Evolutionary conservation across 2,888 invertebrate genomes (phyloP).

Genomic region (Odontomyia ornata): DNA sequence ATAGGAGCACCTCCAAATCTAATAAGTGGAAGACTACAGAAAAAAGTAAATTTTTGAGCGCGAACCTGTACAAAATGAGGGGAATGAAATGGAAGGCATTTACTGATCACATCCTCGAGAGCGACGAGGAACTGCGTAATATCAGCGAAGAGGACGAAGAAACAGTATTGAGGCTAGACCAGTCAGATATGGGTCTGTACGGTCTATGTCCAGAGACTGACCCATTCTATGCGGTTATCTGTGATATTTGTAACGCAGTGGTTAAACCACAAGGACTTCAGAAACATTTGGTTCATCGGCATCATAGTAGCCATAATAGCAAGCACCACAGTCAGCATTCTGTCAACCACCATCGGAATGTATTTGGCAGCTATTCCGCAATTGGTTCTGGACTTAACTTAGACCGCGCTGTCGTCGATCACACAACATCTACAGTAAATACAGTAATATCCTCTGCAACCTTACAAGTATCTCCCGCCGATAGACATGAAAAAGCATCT

Average conservation of each 20-base stretch:
- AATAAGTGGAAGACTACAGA: neutral
- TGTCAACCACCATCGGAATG: slow-evolving; percentile 10
- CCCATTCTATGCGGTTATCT: slow-evolving; percentile 78
- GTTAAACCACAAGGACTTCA: slow-evolving; percentile 82
- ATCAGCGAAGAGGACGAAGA: slow-evolving; percentile 51
- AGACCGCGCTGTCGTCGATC: neutral
- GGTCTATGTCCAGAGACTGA: slow-evolving; percentile 82
- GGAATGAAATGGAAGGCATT: slow-evolving; percentile 22
- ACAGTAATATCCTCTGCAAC: neutral
- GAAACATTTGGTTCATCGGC: slow-evolving; percentile 74
- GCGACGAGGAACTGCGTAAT: neutral
- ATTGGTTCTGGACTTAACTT: neutral
- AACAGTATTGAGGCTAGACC: slow-evolving; percentile 67
- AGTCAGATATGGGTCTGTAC: slow-evolving; percentile 76
- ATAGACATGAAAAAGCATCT: neutral
- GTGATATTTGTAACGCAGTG: slow-evolving; percentile 79
- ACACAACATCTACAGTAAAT: neutral
- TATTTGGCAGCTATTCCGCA: neutral
- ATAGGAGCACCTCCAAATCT: neutral
- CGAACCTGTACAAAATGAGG: slow-evolving; percentile 31
- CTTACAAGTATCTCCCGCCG: neutral
- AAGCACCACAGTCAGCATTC: neutral
- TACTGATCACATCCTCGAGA: neutral
- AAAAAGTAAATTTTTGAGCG: neutral
- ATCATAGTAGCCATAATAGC: slow-evolving; percentile 54